These are phyloP conservation scores for Phaetusa simplex DNA, from an alignment of 2,113 vertebrate species.

Conservation along the genomic window DNA sequence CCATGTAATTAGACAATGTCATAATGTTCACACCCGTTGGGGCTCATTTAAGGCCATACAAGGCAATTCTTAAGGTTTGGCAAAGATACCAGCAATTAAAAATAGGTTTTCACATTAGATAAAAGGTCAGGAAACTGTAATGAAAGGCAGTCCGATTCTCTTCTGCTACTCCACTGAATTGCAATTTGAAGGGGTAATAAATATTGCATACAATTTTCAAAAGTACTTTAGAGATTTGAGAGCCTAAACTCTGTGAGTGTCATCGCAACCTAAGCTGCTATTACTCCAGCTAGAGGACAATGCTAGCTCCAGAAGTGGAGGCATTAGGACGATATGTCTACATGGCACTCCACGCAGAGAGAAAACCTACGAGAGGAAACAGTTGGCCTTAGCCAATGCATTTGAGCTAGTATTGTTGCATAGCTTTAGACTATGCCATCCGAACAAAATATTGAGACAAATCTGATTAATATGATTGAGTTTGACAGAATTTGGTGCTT, in stretches of 20 bases:
- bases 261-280: background rate
- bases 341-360: background rate
- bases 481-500: background rate
- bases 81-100: constrained; percentile 50
- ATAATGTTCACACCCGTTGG: constrained; percentile 21
- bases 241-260: constrained; percentile 3
- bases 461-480: background rate
- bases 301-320: background rate
- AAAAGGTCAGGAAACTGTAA: constrained; percentile 57
- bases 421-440: background rate
- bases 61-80: constrained; percentile 59
- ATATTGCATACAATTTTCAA: constrained; percentile 61
- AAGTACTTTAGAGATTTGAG: constrained; percentile 63
- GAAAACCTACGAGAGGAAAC: background rate
- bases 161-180: constrained; percentile 49
- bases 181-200: constrained; percentile 55
- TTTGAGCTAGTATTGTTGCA: background rate
- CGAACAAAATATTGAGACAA: background rate
- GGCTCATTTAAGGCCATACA: constrained; percentile 17
- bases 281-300: constrained; percentile 14
- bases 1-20: constrained; percentile 44
- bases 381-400: background rate
- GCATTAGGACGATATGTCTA: background rate
- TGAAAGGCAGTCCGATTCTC: constrained; percentile 37
- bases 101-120: constrained; percentile 50